A percentile compares a stretch with the other conserved stretches of the same genome.
Evolutionary conservation across 1,140 invertebrate species (phyloP).

Genomic region (Dendrolimus punctatus): DNA sequence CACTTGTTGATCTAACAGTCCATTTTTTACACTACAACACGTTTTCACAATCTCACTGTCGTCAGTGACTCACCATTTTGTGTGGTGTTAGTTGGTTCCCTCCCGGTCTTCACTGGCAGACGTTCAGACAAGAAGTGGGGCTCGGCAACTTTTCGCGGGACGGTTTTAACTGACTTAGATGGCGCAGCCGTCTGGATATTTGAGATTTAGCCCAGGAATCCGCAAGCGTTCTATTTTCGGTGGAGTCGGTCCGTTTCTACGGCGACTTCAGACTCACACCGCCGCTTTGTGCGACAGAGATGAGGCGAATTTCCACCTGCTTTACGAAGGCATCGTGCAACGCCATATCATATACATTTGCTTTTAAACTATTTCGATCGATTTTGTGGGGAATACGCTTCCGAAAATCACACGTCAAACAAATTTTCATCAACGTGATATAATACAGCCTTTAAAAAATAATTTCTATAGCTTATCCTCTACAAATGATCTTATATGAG

Average conservation of each 20-base stretch:
- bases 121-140: constrained; percentile 83
- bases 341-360: constrained; percentile 61
- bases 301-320: constrained; percentile 48
- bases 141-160: constrained; percentile 74
- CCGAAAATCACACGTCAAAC: constrained; percentile 32
- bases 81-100: constrained; percentile 70
- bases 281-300: constrained; percentile 39
- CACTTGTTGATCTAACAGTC: constrained; percentile 47
- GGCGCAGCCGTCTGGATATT: constrained; percentile 75
- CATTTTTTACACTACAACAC: constrained; percentile 52
- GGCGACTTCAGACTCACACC: constrained; percentile 28
- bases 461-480: too few species aligned
- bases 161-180: constrained; percentile 83
- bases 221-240: constrained; percentile 71
- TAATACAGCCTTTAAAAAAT: constrained; percentile 2
- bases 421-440: constrained; percentile 1
- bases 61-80: constrained; percentile 77
- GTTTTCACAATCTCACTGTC: constrained; percentile 60
- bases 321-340: constrained; percentile 17
- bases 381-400: constrained; percentile 40
- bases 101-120: constrained; percentile 77
- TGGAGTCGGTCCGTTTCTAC: constrained; percentile 47
- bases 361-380: constrained; percentile 65
- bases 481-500: too few species aligned
- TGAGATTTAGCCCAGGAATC: constrained; percentile 74